phyloP scores from a whole-genome alignment of 2,113 vertebrate genomes.

The Caloenas nicobarica region DNA sequence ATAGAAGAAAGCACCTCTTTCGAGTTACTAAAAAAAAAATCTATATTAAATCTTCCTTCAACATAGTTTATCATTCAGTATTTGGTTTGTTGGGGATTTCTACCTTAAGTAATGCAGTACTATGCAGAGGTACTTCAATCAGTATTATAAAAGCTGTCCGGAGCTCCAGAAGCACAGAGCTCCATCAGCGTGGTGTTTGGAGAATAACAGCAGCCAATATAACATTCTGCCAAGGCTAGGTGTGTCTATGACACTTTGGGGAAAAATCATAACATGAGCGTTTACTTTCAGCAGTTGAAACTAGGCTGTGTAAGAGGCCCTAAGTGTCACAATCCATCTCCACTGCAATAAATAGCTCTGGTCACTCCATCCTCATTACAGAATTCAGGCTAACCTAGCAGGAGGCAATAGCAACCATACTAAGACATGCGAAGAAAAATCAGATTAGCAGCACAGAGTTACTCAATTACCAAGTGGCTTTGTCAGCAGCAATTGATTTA shows the following conservation, averaged over 20 bases:
- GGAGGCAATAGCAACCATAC: not conserved
- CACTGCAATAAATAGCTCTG: not conserved
- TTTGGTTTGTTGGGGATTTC: not conserved
- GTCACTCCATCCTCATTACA: not conserved
- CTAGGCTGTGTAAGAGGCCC: not conserved
- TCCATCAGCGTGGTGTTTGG: accelerated
- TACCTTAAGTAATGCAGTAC: not conserved
- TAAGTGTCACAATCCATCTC: slow-evolving; percentile 2
- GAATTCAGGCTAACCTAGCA: not conserved
- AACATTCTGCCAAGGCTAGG: not conserved
- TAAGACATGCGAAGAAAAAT: not conserved
- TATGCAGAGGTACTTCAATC: not conserved
- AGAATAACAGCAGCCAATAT: not conserved
- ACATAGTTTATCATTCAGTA: not conserved
- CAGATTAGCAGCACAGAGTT: not conserved
- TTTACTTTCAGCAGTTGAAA: not conserved
- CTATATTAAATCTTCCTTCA: not conserved
- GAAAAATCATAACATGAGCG: not conserved
- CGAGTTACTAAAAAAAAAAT: not conserved
- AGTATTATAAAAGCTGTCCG: not conserved
- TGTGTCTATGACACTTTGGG: not conserved
- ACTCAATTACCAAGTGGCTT: not conserved
- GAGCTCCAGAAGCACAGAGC: not conserved
- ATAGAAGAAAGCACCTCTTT: not conserved
- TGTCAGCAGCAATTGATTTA: not conserved